Conservation (phyloP, 2,888 invertebrate species). For the Eupeodes luniger region DNA sequence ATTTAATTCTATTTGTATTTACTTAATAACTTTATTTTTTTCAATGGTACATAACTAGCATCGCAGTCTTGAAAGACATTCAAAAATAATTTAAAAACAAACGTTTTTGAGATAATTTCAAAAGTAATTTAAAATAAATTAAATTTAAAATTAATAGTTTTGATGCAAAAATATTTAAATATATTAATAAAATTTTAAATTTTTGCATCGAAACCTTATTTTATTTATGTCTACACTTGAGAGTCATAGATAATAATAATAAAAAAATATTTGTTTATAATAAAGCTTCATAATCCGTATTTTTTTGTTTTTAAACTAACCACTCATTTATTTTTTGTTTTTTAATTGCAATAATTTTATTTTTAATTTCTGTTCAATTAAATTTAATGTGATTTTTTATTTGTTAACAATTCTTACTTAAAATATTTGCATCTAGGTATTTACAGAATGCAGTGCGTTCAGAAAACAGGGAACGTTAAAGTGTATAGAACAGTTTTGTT, state of each 20-base stretch:
- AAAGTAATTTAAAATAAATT: neutral
- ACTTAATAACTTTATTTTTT: conserved; percentile 38
- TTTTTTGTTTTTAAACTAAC: conserved; percentile 17
- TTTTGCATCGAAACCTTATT: conserved; percentile 27
- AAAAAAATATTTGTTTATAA: conserved; percentile 12
- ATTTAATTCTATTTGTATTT: conserved; percentile 49
- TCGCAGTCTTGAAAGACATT: conserved; percentile 68
- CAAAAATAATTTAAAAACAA: conserved; percentile 1
- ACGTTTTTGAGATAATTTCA: neutral
- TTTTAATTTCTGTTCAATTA: conserved; percentile 9
- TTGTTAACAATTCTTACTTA: conserved; percentile 23
- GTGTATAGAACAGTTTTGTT: conserved; percentile 39
- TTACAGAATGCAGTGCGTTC: conserved; percentile 67
- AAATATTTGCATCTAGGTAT: conserved; percentile 65
- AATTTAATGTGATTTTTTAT: conserved; percentile 2
- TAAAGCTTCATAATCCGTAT: conserved; percentile 37
- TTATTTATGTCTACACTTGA: neutral
- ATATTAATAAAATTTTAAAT: conserved; percentile 11
- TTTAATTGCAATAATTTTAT: conserved; percentile 6
- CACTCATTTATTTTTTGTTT: conserved; percentile 16
- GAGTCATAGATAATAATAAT: neutral
- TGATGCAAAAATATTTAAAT: conserved; percentile 33
- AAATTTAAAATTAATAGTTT: conserved; percentile 11
- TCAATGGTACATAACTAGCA: conserved; percentile 62
- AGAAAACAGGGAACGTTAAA: conserved; percentile 70